phyloP scores from a whole-genome alignment of 2,888 invertebrate species.

The Gnatocerus cornutus region DNA sequence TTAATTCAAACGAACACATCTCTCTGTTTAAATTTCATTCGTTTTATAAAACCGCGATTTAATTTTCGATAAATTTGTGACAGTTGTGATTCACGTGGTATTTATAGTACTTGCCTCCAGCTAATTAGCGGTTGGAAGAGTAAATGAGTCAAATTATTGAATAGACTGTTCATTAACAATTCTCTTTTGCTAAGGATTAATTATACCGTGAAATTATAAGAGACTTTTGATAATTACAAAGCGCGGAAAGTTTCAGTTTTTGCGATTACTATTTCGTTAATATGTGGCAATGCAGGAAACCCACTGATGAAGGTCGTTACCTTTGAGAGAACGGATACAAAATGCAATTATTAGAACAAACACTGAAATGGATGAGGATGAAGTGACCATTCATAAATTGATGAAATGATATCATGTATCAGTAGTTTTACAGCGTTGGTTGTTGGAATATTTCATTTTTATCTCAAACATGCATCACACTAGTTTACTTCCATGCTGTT shows the following conservation, averaged over 20 bases:
- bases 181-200: constrained; percentile 10
- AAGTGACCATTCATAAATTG: no score
- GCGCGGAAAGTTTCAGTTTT: neutral
- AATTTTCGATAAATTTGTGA: constrained; percentile 7
- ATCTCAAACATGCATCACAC: neutral
- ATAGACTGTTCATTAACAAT: constrained; percentile 7
- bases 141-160: constrained; percentile 6
- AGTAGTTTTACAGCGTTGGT: neutral
- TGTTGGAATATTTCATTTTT: neutral
- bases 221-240: constrained; percentile 1
- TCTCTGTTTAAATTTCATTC: constrained; percentile 20
- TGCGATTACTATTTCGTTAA: constrained; percentile 2
- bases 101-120: neutral
- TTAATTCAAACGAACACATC: constrained; percentile 18
- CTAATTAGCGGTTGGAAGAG: constrained; percentile 22
- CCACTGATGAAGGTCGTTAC: constrained; percentile 16
- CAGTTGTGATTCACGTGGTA: neutral
- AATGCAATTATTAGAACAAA: constrained; percentile 17
- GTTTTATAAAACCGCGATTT: neutral
- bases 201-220: constrained; percentile 5
- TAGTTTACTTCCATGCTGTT: neutral
- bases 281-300: neutral
- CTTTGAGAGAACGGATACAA: constrained; percentile 20
- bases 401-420: no score
- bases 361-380: neutral